Evolutionary conservation across 2,797 vertebrate genomes (phyloP).

Genomic region (Oophaga sylvatica): DNA sequence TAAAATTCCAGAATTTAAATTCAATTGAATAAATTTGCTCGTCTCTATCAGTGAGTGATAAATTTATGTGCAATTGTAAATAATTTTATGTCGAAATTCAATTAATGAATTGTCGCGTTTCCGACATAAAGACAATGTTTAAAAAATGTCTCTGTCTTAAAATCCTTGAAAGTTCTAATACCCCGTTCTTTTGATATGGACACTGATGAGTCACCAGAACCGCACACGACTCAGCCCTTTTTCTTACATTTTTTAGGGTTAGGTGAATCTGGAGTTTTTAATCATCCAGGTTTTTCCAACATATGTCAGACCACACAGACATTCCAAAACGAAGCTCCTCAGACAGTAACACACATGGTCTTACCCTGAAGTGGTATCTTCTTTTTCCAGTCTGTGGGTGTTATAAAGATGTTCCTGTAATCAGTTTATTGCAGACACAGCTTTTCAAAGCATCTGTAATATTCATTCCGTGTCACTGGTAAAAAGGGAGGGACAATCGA

Average conservation of each 20-base stretch:
- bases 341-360: slow-evolving; percentile 45
- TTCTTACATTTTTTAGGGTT: slow-evolving; percentile 56
- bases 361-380: slow-evolving; percentile 57
- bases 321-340: slow-evolving; percentile 46
- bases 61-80: neutral
- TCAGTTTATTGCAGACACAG: slow-evolving; percentile 59
- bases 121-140: neutral
- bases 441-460: slow-evolving; percentile 53
- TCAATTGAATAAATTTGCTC: too few species aligned
- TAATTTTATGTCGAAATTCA: neutral
- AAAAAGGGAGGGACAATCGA: slow-evolving; percentile 23
- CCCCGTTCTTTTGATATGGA: slow-evolving; percentile 31
- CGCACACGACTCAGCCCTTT: slow-evolving; percentile 44
- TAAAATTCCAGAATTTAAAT: too few species aligned
- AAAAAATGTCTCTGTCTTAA: neutral
- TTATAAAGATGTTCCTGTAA: slow-evolving; percentile 56
- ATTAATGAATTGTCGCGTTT: neutral
- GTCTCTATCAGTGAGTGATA: neutral
- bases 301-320: slow-evolving; percentile 59
- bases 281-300: slow-evolving; percentile 59
- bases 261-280: slow-evolving; percentile 54
- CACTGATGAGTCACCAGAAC: slow-evolving; percentile 53
- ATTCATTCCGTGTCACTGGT: slow-evolving; percentile 39
- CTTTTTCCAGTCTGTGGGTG: slow-evolving; percentile 58
- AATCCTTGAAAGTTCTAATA: slow-evolving; percentile 2